Percentiles rank a stretch among this genome's conserved stretches.
Conservation (phyloP, 2,888 invertebrate species). For the Tanytarsus gracilentus region DNA sequence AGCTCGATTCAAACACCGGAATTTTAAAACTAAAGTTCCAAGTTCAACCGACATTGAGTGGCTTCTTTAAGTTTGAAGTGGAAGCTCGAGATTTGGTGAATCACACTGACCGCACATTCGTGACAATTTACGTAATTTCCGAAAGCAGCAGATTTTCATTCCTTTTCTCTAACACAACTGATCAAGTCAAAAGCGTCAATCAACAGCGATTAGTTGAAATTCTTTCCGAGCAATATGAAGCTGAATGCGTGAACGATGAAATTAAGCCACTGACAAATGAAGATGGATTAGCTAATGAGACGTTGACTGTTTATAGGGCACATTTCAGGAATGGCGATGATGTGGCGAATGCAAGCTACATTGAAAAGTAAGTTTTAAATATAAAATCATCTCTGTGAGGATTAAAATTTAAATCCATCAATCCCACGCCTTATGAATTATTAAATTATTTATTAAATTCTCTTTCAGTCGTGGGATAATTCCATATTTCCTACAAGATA, state of each 20-base stretch:
- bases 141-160: constrained; percentile 49
- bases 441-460: no score
- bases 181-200: neutral
- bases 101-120: constrained; percentile 43
- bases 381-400: no score
- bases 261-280: constrained; percentile 42
- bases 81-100: constrained; percentile 47
- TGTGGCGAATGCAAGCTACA: no score
- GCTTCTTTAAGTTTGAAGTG: constrained; percentile 52
- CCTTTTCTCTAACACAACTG: constrained; percentile 46
- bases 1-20: constrained; percentile 43
- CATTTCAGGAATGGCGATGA: constrained; percentile 46
- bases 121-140: constrained; percentile 52
- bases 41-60: constrained; percentile 49
- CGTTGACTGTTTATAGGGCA: constrained; percentile 46
- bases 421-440: no score
- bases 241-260: constrained; percentile 52
- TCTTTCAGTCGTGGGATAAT: no score
- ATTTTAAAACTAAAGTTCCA: constrained; percentile 46
- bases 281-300: constrained; percentile 40
- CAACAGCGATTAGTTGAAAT: constrained; percentile 36
- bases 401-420: no score
- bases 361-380: constrained; percentile 46
- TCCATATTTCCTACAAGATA: no score
- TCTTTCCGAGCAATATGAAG: constrained; percentile 46